Base-by-base conservation (phyloP, 2,888 invertebrate species). In the Camponotus fellah region DNA sequence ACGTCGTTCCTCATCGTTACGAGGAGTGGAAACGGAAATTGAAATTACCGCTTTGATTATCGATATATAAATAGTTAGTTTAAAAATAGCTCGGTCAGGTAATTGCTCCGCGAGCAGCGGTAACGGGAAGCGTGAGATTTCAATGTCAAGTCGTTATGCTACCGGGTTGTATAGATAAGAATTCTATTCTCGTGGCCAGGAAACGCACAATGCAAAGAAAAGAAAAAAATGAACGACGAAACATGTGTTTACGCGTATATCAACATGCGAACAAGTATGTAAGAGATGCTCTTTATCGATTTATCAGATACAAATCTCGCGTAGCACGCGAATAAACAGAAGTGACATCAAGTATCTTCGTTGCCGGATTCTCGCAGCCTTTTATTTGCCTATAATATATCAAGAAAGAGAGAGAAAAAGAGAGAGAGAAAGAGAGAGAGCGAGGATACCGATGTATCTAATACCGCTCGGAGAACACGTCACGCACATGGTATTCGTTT, bases 271-370 rank as follows among this genome's bases (percentile, higher is more conserved):
- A 26, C 62, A 14, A 43, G 58, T 43, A 64, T 53, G 53, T 53
- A 53, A 53, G 53, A 14, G 21, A 32, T 46, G 58, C 69, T 53
- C 53, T 71, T 83, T 87, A 88, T 87, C 87, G 58, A 83, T 83
- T 80, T 66, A 62, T 64, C 34, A 72, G 87, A 89, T 88, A 85
- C 10, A 43, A 80, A 87, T 88, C 87, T 86, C 60, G 71, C 83
- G 75, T 40, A 26, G 64, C 64, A 40, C 46, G 72, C 32, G 83
- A 46, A 49, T 87, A 89, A 89, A 88, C 86, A 88, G 71, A 46
- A 76, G 58, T 77, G 76, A 81, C 65, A 79, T 77, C 26, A 77
- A 66, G 58, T 65, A 49, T 53, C 49, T 65, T 62, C n/a, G 71
- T 85, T 79, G 83, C 64, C 56, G 58, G 49, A n/a, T n/a, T n/a